Evolutionary conservation across 2,113 vertebrate species (phyloP), one percentile per base, ranked within the genome.

Genomic region (Epinephelus cyanopodus): DNA sequence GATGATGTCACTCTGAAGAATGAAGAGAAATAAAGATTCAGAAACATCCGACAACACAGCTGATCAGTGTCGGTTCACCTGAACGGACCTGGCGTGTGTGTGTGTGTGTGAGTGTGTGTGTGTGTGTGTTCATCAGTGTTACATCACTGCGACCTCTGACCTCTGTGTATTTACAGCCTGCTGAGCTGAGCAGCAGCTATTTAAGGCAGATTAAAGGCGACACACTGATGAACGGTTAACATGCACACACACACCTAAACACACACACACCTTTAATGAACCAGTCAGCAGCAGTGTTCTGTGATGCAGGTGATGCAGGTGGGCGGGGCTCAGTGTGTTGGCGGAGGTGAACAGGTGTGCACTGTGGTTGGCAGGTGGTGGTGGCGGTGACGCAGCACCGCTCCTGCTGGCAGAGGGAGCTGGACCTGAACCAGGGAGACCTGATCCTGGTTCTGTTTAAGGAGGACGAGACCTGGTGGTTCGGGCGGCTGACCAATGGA

Each of bases 341-440:
- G 3, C 15, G 2, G 48, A 6, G 54, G 54, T 47, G 21, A 64
- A 39, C 50, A 6, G 18, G 15, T 19, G n/a, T 60, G 19, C 6
- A 1, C 66, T 80, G 37, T 86, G 64, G 68, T 54, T 62, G 27
- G 29, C 86, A 90, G 89, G 75, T 88, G 75, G 95, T 95, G 74
- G 93, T 96, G 19, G 93, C 92, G 1, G 61, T 88, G 10, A 42
- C 91, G 0, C 92, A 95, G 14, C 87, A 79, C 17, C 86, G 53
- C 11, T 29, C 94, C 0, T 86, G 92, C 0, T 74, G 92, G 70
- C 64, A 93, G 0, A 92, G 95, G 75, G 95, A 95, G 85, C 86
- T 95, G 77, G 87, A 95, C 52, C 93, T 95, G 9, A 84, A 68
- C 2, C 93, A 90, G 17, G 88, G 92, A 1, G 96, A 96, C 47